phyloP scores from a whole-genome alignment of 1,140 invertebrate genomes.

The Magallana ariakensis region DNA sequence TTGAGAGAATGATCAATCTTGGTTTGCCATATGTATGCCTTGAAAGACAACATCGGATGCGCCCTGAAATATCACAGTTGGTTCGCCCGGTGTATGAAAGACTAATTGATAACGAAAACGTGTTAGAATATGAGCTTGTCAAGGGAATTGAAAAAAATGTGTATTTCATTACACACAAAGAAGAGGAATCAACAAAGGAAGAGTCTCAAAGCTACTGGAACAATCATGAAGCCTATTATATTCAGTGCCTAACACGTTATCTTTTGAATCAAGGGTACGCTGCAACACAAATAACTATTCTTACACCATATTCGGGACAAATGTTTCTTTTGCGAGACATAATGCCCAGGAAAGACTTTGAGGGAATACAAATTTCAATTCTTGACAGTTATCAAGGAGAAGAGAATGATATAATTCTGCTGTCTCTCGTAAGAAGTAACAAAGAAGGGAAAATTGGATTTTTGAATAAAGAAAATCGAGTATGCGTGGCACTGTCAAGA shows the following conservation, averaged over 20 bases:
- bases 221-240: constrained; percentile 73
- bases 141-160: constrained; percentile 76
- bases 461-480: constrained; percentile 86
- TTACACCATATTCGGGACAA: constrained; percentile 79
- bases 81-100: constrained; percentile 78
- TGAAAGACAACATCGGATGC: constrained; percentile 68
- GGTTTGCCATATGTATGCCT: constrained; percentile 73
- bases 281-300: constrained; percentile 76
- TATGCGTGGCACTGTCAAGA: constrained; percentile 91
- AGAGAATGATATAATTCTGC: constrained; percentile 90
- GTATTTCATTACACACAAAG: constrained; percentile 78
- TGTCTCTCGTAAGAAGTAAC: constrained; percentile 89
- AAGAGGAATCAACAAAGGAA: constrained; percentile 67
- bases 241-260: constrained; percentile 73
- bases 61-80: constrained; percentile 77
- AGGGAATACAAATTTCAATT: constrained; percentile 82
- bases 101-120: constrained; percentile 74
- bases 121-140: constrained; percentile 71
- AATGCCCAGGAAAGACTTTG: constrained; percentile 70
- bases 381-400: constrained; percentile 89
- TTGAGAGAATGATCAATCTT: constrained; percentile 78
- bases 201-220: constrained; percentile 77
- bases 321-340: constrained; percentile 69
- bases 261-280: constrained; percentile 78
- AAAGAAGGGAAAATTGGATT: constrained; percentile 87